Conservation (phyloP, 2,888 invertebrate species). For the Bugulina stolonifera region DNA sequence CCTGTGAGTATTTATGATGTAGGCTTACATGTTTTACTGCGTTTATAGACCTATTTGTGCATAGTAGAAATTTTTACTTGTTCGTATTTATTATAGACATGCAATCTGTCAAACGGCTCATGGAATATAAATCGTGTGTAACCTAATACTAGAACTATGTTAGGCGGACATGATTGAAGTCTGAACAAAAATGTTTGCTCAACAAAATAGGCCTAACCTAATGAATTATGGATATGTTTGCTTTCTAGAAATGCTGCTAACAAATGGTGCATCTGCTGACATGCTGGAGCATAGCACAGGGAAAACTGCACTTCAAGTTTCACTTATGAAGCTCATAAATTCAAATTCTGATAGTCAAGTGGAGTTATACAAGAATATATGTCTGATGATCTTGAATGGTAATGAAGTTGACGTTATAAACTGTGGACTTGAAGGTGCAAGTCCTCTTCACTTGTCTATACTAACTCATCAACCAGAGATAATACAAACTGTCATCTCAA, state of each 20-base stretch:
- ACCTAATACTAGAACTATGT: too few species aligned
- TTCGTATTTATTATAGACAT: too few species aligned
- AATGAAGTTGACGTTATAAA: background rate
- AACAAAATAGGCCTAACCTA: too few species aligned
- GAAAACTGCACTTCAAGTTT: background rate
- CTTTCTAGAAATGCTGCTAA: background rate
- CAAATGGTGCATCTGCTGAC: conserved; percentile 9
- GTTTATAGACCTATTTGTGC: too few species aligned
- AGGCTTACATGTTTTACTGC: too few species aligned
- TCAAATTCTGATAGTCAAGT: background rate
- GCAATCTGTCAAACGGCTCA: too few species aligned
- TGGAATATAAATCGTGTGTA: too few species aligned
- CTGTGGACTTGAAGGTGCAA: background rate
- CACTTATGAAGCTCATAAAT: background rate
- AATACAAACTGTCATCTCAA: background rate
- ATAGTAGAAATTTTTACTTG: too few species aligned
- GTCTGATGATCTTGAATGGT: background rate
- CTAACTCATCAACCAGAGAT: background rate
- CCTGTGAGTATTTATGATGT: too few species aligned
- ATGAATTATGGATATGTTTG: background rate
- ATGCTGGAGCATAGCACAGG: background rate
- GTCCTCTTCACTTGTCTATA: background rate
- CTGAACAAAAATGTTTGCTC: too few species aligned
- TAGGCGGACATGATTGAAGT: too few species aligned
- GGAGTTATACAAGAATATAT: background rate